phyloP scores from a whole-genome alignment of 1,140 invertebrate genomes.

The Tribolium madens region DNA sequence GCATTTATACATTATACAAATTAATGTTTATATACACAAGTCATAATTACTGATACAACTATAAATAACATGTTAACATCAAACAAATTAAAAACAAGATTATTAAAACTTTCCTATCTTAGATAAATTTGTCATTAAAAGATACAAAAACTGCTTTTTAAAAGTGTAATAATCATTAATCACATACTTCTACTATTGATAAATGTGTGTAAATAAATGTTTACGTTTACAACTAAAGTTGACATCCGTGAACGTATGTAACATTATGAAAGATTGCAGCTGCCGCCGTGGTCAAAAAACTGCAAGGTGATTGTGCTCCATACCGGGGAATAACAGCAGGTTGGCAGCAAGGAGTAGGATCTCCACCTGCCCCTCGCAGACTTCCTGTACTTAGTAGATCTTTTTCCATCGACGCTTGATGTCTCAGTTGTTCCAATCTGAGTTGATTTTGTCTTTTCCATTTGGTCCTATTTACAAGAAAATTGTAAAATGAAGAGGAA shows the following conservation, averaged over 20 bases:
- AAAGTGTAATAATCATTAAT: no score
- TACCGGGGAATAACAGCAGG: constrained; percentile 55
- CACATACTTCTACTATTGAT: no score
- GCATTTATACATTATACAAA: neutral
- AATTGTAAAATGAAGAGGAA: no score
- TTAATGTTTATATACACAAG: neutral
- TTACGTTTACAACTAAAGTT: constrained; percentile 61
- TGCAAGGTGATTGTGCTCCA: constrained; percentile 65
- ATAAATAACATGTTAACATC: neutral
- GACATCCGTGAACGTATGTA: constrained; percentile 80
- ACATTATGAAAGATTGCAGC: constrained; percentile 81
- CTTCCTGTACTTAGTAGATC: constrained; percentile 66
- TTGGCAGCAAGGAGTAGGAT: constrained; percentile 55
- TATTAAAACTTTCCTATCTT: neutral
- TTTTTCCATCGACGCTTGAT: constrained; percentile 79
- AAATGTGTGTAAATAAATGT: no score
- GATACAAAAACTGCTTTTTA: no score
- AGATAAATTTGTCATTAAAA: no score
- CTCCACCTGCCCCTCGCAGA: constrained; percentile 54
- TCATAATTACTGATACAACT: neutral
- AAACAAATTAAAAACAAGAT: neutral
- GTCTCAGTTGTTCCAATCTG: constrained; percentile 84
- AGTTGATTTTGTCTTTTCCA: constrained; percentile 95
- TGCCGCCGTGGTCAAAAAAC: constrained; percentile 70
- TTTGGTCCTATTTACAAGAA: constrained; percentile 81